Percentiles rank a stretch among this genome's conserved stretches.
phyloP scores from a whole-genome alignment of 2,888 invertebrate species.

The Cordilura impudica region DNA sequence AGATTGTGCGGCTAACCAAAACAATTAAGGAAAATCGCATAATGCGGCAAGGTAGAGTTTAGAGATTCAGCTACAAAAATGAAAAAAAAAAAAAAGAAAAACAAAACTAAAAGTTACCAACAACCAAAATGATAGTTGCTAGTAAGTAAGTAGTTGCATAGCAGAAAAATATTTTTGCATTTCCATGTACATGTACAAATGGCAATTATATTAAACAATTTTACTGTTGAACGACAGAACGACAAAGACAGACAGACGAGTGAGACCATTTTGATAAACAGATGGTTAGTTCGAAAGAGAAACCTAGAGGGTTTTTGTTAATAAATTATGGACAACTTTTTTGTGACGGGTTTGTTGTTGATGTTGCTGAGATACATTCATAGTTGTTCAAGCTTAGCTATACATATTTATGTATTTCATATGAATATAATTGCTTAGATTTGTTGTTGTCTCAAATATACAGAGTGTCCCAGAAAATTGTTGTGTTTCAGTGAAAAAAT shows the following conservation, averaged over 20 bases:
- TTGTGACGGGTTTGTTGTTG: constrained; percentile 21
- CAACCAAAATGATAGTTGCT: constrained; percentile 5
- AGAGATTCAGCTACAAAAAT: not conserved
- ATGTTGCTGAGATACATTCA: not conserved
- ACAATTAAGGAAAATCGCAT: constrained; percentile 76
- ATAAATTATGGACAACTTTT: constrained; percentile 49
- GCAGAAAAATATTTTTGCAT: constrained; percentile 41
- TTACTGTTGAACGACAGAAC: constrained; percentile 46
- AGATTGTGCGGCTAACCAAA: constrained; percentile 77
- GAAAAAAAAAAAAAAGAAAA: not conserved
- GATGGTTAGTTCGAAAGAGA: not conserved
- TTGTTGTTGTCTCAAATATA: too few species aligned
- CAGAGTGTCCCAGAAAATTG: too few species aligned
- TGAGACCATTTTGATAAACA: not conserved
- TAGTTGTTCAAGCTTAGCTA: not conserved
- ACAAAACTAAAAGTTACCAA: constrained; percentile 18
- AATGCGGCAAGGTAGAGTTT: constrained; percentile 59
- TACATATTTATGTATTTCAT: not conserved
- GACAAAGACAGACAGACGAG: constrained; percentile 1
- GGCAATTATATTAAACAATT: constrained; percentile 41
- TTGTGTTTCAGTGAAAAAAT: too few species aligned
- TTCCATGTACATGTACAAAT: constrained; percentile 2
- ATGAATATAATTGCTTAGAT: constrained; percentile 33
- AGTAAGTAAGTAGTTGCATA: not conserved
- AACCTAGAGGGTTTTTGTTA: not conserved